These are phyloP conservation scores for Cetoscarus ocellatus DNA, from an alignment of 2,797 vertebrate genomes.

Conservation along the genomic window DNA sequence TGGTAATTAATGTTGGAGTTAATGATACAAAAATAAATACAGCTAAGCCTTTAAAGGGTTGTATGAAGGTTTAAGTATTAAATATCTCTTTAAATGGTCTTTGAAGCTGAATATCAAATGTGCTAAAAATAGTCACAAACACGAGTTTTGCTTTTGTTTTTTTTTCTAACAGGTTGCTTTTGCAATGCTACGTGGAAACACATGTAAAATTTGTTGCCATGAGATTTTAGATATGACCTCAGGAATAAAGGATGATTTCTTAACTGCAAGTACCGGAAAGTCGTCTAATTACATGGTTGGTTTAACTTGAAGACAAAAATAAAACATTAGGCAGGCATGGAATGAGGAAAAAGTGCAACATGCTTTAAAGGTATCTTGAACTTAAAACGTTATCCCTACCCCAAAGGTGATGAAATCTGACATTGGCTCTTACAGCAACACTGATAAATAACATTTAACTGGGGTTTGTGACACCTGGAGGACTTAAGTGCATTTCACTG, in stretches of 20 bases:
- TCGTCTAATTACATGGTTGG: neutral
- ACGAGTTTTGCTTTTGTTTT: no score
- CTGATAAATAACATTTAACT: neutral
- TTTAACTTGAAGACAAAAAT: neutral
- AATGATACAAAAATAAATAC: conserved; percentile 16
- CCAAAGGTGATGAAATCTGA: neutral
- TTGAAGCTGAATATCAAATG: neutral
- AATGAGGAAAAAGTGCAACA: neutral
- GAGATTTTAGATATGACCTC: neutral
- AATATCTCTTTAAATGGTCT: neutral
- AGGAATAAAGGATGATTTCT: neutral
- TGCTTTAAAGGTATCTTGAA: neutral
- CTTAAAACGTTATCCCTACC: neutral
- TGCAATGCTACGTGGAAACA: no score
- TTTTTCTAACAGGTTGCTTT: no score
- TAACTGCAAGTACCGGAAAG: neutral
- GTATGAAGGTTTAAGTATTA: neutral
- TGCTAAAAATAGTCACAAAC: neutral
- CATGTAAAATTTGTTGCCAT: neutral
- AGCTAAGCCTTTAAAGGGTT: neutral
- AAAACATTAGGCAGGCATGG: neutral
- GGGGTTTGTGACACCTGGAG: neutral
- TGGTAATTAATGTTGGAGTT: conserved; percentile 4
- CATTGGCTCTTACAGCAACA: neutral
- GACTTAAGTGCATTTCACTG: neutral